Base-by-base conservation (phyloP, 2,797 vertebrate species). In the Liparis tanakae region DNA sequence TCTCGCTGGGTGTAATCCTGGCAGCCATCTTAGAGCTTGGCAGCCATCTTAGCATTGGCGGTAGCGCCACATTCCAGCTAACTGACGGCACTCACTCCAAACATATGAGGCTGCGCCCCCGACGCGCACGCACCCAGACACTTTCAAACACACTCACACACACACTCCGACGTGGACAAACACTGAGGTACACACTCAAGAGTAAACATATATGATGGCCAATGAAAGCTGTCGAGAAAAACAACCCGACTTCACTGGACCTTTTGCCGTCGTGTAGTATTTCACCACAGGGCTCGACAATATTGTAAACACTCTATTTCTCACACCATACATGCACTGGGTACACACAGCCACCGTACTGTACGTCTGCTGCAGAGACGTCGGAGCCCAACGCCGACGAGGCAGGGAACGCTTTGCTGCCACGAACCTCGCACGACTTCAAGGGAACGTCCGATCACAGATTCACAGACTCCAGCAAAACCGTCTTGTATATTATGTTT, bases 31-130 rank as follows among this genome's bases (percentile, higher is more conserved):
- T 97, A 96, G 94, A 90, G 93, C 94, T 97, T 98, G 97, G 96
- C 97, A 98, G 96, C 96, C 97, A 97, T 97, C 94, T 97, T 97
- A 97, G 89, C 90, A 94, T 95, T 95, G 95, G 95, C 94, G 95
- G 95, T 92, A 92, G 90, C 87, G 88, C 86, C 91, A 87, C 93
- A 94, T 95, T 95, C 95, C 94, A 94, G 93, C 90, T 94, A 91
- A 94, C 94, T 94, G 89, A 94, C 93, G 87, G 92, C 93, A 91
- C 90, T 82, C 87, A 85, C 94, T 91, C 89, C 89, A 90, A 93
- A 92, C 91, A 91, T 90, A 89, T 82, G 75, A 91, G 86, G 82
- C 91, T 89, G 80, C 83, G 79, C 85, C 80, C 88, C 86, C 66
- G 73, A 78, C 68, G 48, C 55, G 46, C 80, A 82, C 67, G 71